A percentile compares a stretch with the other conserved stretches of the same genome.
Evolutionary conservation across 2,888 invertebrate genomes (phyloP).

Genomic region (Panopea generosa): DNA sequence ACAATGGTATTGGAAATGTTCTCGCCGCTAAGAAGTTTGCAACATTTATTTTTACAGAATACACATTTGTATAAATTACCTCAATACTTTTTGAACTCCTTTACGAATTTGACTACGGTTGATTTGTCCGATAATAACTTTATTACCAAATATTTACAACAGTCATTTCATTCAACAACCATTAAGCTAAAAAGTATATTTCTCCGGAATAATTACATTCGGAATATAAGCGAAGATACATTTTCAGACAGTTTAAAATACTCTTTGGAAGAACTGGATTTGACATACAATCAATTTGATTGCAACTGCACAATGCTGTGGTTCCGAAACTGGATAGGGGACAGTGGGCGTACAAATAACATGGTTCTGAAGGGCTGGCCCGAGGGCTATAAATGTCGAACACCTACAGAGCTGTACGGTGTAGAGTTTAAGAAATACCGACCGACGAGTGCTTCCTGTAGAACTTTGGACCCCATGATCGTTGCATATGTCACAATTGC

Average conservation of each 20-base stretch:
- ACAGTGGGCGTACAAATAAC: conserved; percentile 8
- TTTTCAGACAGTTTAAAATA: conserved; percentile 12
- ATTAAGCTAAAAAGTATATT: background rate
- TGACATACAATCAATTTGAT: conserved; percentile 32
- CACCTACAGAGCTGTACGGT: background rate
- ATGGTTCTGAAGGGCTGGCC: conserved; percentile 21
- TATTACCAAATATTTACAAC: no score
- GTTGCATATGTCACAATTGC: background rate
- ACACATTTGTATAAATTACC: no score
- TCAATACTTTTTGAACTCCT: no score
- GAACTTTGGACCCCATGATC: background rate
- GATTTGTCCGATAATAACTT: no score
- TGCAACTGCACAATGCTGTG: conserved; percentile 45
- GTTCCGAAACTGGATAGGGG: conserved; percentile 46
- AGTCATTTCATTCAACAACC: no score
- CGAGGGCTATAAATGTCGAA: conserved; percentile 10
- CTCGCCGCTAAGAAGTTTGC: no score
- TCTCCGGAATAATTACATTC: background rate
- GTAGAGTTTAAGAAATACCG: conserved; percentile 6
- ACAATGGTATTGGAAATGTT: no score
- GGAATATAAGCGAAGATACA: background rate
- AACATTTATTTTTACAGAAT: no score
- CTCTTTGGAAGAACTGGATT: conserved; percentile 11
- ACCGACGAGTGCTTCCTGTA: conserved; percentile 15
- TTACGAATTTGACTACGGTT: no score